Percentiles rank a stretch among this genome's conserved stretches.
phyloP scores from a whole-genome alignment of 2,888 invertebrate genomes.

The Creontiades dilutus region DNA sequence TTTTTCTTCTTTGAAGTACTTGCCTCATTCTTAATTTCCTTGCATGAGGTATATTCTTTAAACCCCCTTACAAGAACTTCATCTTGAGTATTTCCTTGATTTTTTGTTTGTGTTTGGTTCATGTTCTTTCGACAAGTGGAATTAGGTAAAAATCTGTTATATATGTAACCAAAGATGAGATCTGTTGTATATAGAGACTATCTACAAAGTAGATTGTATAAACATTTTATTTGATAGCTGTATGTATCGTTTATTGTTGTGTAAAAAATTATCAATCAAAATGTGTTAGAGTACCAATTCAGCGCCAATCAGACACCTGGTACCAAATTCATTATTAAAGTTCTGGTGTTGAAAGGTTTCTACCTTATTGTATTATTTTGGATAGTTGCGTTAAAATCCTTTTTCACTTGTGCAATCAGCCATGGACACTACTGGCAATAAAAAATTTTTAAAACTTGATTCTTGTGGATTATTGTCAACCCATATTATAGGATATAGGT shows the following conservation, averaged over 20 bases:
- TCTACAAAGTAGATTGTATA: constrained; percentile 55
- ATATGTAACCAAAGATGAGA: constrained; percentile 62
- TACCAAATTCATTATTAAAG: constrained; percentile 31
- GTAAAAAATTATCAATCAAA: constrained; percentile 52
- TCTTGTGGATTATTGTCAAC: not conserved
- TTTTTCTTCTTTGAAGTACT: constrained; percentile 27
- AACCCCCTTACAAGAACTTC: not conserved
- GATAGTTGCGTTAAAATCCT: constrained; percentile 47
- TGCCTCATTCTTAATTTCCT: not conserved
- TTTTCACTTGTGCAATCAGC: constrained; percentile 66
- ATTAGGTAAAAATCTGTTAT: constrained; percentile 52
- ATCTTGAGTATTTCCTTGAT: not conserved
- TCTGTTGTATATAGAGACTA: constrained; percentile 52
- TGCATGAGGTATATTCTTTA: not conserved
- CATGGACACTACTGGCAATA: constrained; percentile 65
- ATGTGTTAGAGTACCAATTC: constrained; percentile 34
- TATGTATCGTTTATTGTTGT: constrained; percentile 57
- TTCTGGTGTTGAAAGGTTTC: constrained; percentile 36
- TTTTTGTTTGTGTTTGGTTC: constrained; percentile 36
- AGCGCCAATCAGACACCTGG: constrained; percentile 34
- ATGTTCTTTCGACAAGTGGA: constrained; percentile 30
- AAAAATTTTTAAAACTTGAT: constrained; percentile 58
- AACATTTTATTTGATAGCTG: constrained; percentile 41
- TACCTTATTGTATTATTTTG: constrained; percentile 61
- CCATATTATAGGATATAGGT: too few relatives aligned